Evolutionary conservation across 1,140 invertebrate species (phyloP), one percentile per base, ranked within the genome.

Genomic region (Panagrolaimus sp.): DNA sequence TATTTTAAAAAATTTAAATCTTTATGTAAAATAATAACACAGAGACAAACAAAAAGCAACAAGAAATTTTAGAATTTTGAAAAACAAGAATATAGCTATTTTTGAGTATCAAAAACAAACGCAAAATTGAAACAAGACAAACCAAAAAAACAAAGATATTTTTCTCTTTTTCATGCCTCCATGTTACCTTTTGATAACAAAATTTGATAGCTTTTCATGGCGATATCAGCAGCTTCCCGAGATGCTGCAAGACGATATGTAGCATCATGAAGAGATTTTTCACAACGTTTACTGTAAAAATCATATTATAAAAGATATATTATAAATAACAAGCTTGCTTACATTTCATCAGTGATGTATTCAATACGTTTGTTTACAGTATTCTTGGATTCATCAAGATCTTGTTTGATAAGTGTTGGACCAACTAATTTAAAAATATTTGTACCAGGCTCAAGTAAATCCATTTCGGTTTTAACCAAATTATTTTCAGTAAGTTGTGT

Each of bases 361-460:
- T 94, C 91, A 83, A 98, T 93, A 78, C 95, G 87, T 84, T 97
- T 97, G n/a, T 88, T 84, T 31, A 98, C 93, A 86, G 93, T 97
- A 82, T 92, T 90, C 78, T 89, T 91, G 0, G 92, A 91, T 82
- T 98, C 95, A 65, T 89, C 88, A 42, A 92, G 85, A 68, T 96
- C 92, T 85, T 96, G 95, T 82, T 93, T 94, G 0, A 98, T 88
- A 65, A 98, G 85, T 27, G 94, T 91, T 1, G 95, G 94, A 0
- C 95, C 95, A 73, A 96, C 92, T 64, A 96, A 86, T 86, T 98
- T 98, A 80, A 88, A 98, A 0, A 98, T 90, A 82, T 91, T 90
- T 61, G 90, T 89, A 73, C 89, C 89, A n/a, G 88, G 84, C 72
- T 92, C 90, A 14, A 97, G 83, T 45, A 92, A 83, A 73, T 90